Conservation (phyloP, 2,888 invertebrate genomes). For the Melanostoma scalare region DNA sequence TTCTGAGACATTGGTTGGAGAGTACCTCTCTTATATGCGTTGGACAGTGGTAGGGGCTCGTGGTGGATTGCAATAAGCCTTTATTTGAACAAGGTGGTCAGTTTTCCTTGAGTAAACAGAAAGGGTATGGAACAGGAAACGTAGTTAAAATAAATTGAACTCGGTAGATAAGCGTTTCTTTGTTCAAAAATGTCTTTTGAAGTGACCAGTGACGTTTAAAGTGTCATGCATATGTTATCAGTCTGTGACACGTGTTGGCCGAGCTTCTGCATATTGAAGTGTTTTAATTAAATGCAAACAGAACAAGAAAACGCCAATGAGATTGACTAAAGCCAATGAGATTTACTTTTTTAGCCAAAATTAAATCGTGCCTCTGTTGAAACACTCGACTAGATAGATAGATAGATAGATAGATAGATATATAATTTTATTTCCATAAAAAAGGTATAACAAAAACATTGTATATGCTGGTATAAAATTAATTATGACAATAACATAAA, state of each 20-base stretch:
- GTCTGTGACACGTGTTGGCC: slow-evolving; percentile 40
- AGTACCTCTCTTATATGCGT: slow-evolving; percentile 5
- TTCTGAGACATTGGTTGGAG: slow-evolving; percentile 56
- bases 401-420: too few relatives aligned
- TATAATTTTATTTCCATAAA: too few relatives aligned
- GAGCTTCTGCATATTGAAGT: not conserved
- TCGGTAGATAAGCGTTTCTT: slow-evolving; percentile 20
- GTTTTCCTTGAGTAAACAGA: slow-evolving; percentile 58
- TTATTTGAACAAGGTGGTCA: slow-evolving; percentile 63
- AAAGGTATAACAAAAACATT: too few relatives aligned
- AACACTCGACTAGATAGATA: too few relatives aligned
- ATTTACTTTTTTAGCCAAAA: too few relatives aligned
- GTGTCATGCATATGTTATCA: slow-evolving; percentile 29
- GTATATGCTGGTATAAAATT: too few relatives aligned
- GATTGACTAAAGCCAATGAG: too few relatives aligned
- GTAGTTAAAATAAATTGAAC: slow-evolving; percentile 28
- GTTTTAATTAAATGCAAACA: slow-evolving; percentile 51
- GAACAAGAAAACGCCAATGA: too few relatives aligned
- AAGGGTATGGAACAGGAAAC: slow-evolving; percentile 26
- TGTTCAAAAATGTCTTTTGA: slow-evolving; percentile 20
- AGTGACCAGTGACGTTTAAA: slow-evolving; percentile 35
- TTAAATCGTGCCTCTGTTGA: too few relatives aligned
- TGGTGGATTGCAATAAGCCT: slow-evolving; percentile 38
- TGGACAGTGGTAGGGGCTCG: slow-evolving; percentile 4
- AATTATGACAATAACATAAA: too few relatives aligned